Evolutionary conservation across 2,888 invertebrate genomes (phyloP).

Genomic region (Ischnus inquisitorius): DNA sequence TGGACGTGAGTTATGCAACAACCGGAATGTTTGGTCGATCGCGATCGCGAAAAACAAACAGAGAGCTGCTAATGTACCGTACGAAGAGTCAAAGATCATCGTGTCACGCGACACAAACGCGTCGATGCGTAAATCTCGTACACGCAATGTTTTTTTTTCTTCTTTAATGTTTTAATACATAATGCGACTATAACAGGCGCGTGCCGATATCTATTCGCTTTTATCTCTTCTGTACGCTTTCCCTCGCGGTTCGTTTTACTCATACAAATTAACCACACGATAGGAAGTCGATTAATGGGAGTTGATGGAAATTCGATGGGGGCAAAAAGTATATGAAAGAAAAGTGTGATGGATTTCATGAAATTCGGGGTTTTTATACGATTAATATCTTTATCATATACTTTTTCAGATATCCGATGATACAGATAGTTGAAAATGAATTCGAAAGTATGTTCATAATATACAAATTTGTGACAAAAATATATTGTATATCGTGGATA

Average conservation of each 20-base stretch:
- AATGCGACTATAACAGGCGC: not conserved
- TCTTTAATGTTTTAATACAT: not conserved
- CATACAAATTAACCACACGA: not conserved
- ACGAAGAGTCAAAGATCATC: slow-evolving; percentile 17
- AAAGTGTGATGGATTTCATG: no score
- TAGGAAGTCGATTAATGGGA: not conserved
- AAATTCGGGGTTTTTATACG: no score
- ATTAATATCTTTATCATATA: no score
- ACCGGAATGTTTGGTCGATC: not conserved
- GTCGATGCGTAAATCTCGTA: not conserved
- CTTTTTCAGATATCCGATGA: no score
- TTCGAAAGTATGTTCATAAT: no score
- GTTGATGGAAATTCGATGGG: no score
- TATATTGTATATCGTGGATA: no score
- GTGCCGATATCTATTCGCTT: not conserved
- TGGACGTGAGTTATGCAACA: slow-evolving; percentile 1
- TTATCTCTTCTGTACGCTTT: not conserved
- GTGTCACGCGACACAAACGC: slow-evolving; percentile 1
- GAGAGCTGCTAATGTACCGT: not conserved
- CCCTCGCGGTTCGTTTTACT: not conserved
- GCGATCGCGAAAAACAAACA: not conserved
- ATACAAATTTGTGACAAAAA: no score
- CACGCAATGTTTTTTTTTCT: not conserved
- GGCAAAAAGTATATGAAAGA: no score
- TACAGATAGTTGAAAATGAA: no score